A percentile compares a stretch with the other conserved stretches of the same genome.
These are phyloP conservation scores for Sebastes umbrosus DNA, from an alignment of 2,797 vertebrate species.

Conservation along the genomic window DNA sequence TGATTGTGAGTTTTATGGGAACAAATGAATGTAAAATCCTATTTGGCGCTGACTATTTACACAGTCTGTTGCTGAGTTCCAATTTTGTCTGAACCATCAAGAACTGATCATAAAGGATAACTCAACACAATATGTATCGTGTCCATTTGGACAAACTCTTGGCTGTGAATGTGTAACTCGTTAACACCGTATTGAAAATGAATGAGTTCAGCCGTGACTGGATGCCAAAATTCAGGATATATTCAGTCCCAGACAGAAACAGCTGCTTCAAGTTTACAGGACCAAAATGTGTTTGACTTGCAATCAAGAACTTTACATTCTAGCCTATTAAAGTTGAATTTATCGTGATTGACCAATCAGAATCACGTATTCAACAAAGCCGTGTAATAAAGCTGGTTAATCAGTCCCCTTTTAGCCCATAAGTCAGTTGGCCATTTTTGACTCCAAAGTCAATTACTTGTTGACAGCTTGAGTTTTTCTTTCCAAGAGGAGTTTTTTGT, in stretches of 20 bases:
- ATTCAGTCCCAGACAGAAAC: constrained; percentile 21
- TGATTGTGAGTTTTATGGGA: background rate
- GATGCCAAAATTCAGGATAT: constrained; percentile 13
- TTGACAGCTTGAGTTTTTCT: background rate
- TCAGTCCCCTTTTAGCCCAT: background rate
- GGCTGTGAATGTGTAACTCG: background rate
- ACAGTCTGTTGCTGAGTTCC: background rate
- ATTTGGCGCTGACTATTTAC: background rate
- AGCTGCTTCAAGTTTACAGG: constrained; percentile 26
- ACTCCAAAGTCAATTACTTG: background rate
- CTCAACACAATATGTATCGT: background rate
- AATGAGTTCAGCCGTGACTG: constrained; percentile 15
- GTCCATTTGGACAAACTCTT: background rate
- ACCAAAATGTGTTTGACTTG: constrained; percentile 7
- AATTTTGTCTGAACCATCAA: background rate
- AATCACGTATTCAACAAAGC: too few species aligned
- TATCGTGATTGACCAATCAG: background rate
- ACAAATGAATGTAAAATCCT: background rate
- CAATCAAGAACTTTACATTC: constrained; percentile 18
- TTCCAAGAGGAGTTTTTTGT: background rate
- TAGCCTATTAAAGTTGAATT: background rate
- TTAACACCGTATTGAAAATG: constrained; percentile 37
- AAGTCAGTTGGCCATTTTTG: background rate
- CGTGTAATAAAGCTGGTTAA: background rate
- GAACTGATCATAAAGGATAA: background rate